Conservation (phyloP, 2,113 vertebrate species). For the Emydura subglobosa region DNA sequence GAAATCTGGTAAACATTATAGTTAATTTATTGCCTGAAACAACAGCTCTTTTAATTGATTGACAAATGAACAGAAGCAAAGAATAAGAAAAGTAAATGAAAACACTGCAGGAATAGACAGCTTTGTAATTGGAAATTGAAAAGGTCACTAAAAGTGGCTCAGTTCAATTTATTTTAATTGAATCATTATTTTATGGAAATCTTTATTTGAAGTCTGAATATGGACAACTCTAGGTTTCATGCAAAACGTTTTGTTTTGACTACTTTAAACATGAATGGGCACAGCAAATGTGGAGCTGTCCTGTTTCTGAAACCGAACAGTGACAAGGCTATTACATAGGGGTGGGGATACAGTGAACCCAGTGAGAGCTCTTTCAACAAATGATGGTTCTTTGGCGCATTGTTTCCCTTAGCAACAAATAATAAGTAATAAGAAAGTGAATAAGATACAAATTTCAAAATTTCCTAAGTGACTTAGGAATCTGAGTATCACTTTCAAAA, state of each 20-base stretch:
- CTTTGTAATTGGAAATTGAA: slow-evolving; percentile 37
- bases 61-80: slow-evolving; percentile 18
- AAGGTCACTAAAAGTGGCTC: neutral
- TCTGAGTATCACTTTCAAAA: neutral
- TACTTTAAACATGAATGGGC: neutral
- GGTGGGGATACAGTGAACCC: neutral
- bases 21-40: slow-evolving; percentile 33
- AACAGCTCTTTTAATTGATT: slow-evolving; percentile 21
- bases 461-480: neutral
- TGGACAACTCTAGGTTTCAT: neutral
- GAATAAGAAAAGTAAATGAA: slow-evolving; percentile 24
- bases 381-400: neutral
- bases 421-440: neutral
- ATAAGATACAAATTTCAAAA: neutral
- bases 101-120: slow-evolving; percentile 24
- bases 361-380: neutral
- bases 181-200: slow-evolving; percentile 2
- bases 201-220: neutral
- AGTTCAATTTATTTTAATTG: slow-evolving; percentile 19
- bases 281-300: neutral
- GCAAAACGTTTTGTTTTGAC: neutral
- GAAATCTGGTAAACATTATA: neutral
- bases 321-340: neutral
- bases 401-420: neutral
- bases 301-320: neutral